phyloP scores from a whole-genome alignment of 2,888 invertebrate genomes.

The Arenicola marina region DNA sequence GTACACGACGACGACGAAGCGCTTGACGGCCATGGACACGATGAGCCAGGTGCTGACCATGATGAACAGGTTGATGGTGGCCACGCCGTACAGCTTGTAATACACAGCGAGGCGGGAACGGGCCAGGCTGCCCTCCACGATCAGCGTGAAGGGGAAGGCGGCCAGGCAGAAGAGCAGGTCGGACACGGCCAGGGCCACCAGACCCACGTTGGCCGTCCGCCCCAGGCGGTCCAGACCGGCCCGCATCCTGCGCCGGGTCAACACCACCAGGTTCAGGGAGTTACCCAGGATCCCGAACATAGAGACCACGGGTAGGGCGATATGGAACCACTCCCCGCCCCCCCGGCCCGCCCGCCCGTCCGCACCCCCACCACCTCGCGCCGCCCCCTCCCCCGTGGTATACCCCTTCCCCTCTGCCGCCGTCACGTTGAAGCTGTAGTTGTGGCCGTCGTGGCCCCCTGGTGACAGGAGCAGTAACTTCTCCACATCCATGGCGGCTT shows the following conservation, averaged over 20 bases:
- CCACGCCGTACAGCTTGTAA: slow-evolving; percentile 46
- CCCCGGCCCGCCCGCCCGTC: neutral
- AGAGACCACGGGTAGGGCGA: slow-evolving; percentile 73
- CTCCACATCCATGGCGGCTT: too few relatives aligned
- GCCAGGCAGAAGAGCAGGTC: slow-evolving; percentile 67
- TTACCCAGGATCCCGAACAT: slow-evolving; percentile 77
- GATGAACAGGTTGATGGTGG: slow-evolving; percentile 57
- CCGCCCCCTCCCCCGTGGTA: too few relatives aligned
- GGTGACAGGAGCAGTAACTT: too few relatives aligned
- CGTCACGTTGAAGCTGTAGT: too few relatives aligned
- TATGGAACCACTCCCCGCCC: slow-evolving; percentile 31
- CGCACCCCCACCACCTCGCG: too few relatives aligned
- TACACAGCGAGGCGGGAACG: neutral
- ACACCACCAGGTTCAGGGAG: slow-evolving; percentile 76
- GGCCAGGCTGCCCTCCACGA: neutral
- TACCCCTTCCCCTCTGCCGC: too few relatives aligned
- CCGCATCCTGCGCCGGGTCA: slow-evolving; percentile 66
- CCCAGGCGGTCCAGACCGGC: slow-evolving; percentile 70
- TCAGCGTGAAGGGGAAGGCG: slow-evolving; percentile 66
- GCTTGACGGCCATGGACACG: slow-evolving; percentile 73
- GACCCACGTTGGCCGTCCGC: slow-evolving; percentile 78
- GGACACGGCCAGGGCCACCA: slow-evolving; percentile 75
- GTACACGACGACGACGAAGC: slow-evolving; percentile 76
- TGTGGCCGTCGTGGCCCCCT: too few relatives aligned
- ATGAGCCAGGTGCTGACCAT: slow-evolving; percentile 78